Conservation (phyloP, 2,113 vertebrate species). For the Benitochromis conjunctus region DNA sequence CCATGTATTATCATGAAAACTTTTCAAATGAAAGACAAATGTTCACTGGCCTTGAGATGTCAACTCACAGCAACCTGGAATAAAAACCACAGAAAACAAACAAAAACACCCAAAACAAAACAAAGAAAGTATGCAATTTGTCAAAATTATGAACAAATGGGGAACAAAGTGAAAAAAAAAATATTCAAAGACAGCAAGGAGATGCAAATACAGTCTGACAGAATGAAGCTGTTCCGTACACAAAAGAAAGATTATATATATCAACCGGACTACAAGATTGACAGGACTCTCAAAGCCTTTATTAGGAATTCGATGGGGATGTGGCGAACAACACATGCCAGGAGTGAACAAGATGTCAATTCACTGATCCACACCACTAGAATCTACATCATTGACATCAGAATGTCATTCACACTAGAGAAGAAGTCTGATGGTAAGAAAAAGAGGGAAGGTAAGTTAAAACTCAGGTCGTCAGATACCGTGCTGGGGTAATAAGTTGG, state of each 20-base stretch:
- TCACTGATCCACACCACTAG: neutral
- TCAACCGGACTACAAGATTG: neutral
- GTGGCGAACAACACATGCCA: too few relatives aligned
- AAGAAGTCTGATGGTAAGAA: neutral
- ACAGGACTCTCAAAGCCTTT: neutral
- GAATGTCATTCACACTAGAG: neutral
- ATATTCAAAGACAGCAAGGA: neutral
- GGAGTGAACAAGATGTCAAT: too few relatives aligned
- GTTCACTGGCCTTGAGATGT: neutral
- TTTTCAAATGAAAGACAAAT: neutral
- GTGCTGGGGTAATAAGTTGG: neutral
- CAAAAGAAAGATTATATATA: neutral
- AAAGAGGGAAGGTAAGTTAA: neutral
- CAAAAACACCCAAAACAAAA: neutral
- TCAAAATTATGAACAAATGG: neutral
- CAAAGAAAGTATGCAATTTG: neutral
- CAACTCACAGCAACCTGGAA: neutral
- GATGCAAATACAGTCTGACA: neutral
- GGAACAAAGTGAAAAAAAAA: neutral
- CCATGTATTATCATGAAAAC: neutral
- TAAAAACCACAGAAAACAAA: neutral
- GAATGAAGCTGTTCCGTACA: neutral
- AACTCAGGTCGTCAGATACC: neutral
- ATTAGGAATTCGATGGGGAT: neutral
- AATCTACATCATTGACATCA: neutral